A percentile compares a stretch with the other conserved stretches of the same genome.
Evolutionary conservation across 2,888 invertebrate species (phyloP).

Genomic region (Rhagonycha fulva): DNA sequence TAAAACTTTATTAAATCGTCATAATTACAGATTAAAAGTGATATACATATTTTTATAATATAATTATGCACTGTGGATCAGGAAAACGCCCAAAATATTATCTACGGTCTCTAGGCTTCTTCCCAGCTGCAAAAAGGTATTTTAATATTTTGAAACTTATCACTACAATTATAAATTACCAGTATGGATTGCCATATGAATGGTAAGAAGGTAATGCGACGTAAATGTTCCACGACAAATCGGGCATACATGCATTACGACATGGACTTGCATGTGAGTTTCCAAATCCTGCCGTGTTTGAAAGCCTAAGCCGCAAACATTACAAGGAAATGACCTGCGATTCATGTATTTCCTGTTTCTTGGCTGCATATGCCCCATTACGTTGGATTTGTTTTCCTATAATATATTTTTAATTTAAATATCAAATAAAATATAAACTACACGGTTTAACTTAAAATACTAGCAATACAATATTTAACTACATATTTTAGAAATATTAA

Average conservation of each 20-base stretch:
- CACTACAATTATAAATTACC: not conserved
- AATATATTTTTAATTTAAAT: too few species aligned
- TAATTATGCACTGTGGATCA: not conserved
- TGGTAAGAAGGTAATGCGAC: not conserved
- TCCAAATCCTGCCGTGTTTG: not conserved
- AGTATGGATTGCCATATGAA: not conserved
- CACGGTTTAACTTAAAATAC: too few species aligned
- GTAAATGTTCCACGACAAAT: not conserved
- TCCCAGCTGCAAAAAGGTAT: not conserved
- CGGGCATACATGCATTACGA: not conserved
- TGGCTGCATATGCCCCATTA: not conserved
- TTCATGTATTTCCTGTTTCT: too few species aligned
- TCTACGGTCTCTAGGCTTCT: not conserved
- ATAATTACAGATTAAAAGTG: too few species aligned
- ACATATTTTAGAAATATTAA: too few species aligned
- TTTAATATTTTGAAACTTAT: not conserved
- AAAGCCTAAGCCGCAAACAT: not conserved
- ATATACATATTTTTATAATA: too few species aligned
- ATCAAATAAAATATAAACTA: too few species aligned
- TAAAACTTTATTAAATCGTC: too few species aligned
- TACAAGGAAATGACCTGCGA: not conserved
- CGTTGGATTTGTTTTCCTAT: not conserved
- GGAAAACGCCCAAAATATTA: not conserved
- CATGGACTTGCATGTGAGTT: not conserved
- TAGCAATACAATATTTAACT: too few species aligned